Evolutionary conservation across 2,797 vertebrate genomes (phyloP).

Genomic region (Netta rufina): DNA sequence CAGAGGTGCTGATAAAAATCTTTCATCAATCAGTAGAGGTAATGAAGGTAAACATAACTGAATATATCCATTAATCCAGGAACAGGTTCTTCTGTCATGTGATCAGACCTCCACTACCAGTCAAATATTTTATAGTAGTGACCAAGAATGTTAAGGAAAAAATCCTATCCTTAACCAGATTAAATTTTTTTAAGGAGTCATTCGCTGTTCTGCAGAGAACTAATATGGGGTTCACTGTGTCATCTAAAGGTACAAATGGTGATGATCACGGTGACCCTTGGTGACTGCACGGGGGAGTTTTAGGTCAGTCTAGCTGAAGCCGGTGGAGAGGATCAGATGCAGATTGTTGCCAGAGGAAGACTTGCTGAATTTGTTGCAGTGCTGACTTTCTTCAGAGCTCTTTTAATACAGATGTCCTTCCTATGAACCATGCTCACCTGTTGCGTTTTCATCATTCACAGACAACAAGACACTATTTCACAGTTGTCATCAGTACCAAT

Average conservation of each 20-base stretch:
- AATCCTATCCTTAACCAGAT: neutral
- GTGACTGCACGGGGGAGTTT: neutral
- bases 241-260: neutral
- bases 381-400: neutral
- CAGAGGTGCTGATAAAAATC: neutral
- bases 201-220: neutral
- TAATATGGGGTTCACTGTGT: neutral
- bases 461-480: neutral
- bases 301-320: neutral
- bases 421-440: neutral
- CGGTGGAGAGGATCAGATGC: neutral
- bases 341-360: neutral
- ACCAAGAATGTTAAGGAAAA: neutral
- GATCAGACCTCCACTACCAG: neutral
- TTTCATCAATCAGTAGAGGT: neutral
- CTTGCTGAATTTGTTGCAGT: neutral
- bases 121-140: neutral
- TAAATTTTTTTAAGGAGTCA: neutral
- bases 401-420: neutral
- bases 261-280: fast-evolving
- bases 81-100: neutral
- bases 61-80: neutral
- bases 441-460: neutral
- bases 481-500: neutral
- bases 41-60: neutral